Base-by-base conservation (phyloP, 2,888 invertebrate species). In the Caenorhabditis sp. region DNA sequence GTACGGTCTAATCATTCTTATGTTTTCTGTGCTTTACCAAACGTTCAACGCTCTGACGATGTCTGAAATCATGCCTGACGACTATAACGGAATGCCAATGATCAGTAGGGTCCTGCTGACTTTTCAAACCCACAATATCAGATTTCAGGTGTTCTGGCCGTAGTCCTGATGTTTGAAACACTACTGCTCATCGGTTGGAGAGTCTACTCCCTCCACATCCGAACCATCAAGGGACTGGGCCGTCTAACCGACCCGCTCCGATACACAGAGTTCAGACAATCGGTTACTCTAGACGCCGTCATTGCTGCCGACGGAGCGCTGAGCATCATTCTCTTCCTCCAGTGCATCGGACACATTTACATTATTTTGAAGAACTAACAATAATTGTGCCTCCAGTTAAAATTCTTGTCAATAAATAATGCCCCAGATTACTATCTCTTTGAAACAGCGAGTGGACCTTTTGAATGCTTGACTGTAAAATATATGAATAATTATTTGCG, bases 31-130 rank as follows among this genome's bases (percentile, higher is more conserved):
- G n/a, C n/a, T n/a, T n/a, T n/a, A n/a, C n/a, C 61, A 71, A n/a
- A 0, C 45, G 0, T 3, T 61, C 11, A 56, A 58, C 27, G 32
- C 39, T 5, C 22, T 56, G 8, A 4, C 17, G 7, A 13, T 63
- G 24, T 9, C 26, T 0, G 45, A 53, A 6, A 13, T 41, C 6
- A 46, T 76, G 0, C 76, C 76, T 8, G 41, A 52, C 15, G 48
- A 70, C 9, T 70, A 15, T 15, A 43, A 59, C 20, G 68, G 58
- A 27, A 70, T 52, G 24, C 76, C 76, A n/a, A 15, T 13, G 11
- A 56, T 63, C 4, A 70, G 76, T 76, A 50, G 20, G 32, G 15
- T n/a, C n/a, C n/a, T n/a, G n/a, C n/a, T n/a, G n/a, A 30, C 9
- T 30, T 9, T 30, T 30, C 30, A 30, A 6, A 43, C 30, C 15